phyloP scores from a whole-genome alignment of 2,888 invertebrate genomes.

The Nomada flava region DNA sequence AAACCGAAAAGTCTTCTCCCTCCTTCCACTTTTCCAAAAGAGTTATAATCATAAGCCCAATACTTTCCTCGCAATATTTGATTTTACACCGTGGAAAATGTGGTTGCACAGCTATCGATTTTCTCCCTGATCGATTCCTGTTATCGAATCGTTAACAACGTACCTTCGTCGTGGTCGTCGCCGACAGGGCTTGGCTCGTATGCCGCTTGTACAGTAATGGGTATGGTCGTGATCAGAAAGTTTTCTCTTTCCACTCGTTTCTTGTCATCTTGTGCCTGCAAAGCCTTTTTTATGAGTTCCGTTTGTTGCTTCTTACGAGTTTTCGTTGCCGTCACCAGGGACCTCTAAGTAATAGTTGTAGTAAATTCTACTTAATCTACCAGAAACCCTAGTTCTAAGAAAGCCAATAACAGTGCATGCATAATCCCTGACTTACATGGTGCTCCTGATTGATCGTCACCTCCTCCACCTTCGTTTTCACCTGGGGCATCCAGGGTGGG shows the following conservation, averaged over 20 bases:
- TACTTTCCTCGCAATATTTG: too few relatives aligned
- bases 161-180: slow-evolving; percentile 95
- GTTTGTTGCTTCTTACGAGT: slow-evolving; percentile 99
- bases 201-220: slow-evolving; percentile 97
- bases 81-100: too few relatives aligned
- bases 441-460: slow-evolving; percentile 99
- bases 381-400: slow-evolving; percentile 12
- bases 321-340: slow-evolving; percentile 98
- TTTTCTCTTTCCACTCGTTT: slow-evolving; percentile 97
- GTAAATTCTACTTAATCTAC: slow-evolving; percentile 40
- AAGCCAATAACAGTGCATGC: slow-evolving; percentile 46
- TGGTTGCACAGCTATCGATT: too few relatives aligned
- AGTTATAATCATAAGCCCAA: too few relatives aligned
- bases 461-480: slow-evolving; percentile 99
- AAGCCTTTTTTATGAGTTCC: slow-evolving; percentile 97
- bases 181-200: slow-evolving; percentile 95
- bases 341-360: slow-evolving; percentile 87
- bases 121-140: too few relatives aligned
- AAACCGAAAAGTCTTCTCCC: too few relatives aligned
- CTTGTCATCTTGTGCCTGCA: slow-evolving; percentile 98
- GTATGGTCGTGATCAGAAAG: slow-evolving; percentile 97
- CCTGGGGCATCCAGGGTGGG: slow-evolving; percentile 99
- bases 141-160: slow-evolving; percentile 50
- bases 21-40: too few relatives aligned
- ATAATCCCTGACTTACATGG: slow-evolving; percentile 88